Percentiles rank a stretch among this genome's conserved stretches.
phyloP scores from a whole-genome alignment of 2,888 invertebrate genomes.

The Synergus laeviventris region DNA sequence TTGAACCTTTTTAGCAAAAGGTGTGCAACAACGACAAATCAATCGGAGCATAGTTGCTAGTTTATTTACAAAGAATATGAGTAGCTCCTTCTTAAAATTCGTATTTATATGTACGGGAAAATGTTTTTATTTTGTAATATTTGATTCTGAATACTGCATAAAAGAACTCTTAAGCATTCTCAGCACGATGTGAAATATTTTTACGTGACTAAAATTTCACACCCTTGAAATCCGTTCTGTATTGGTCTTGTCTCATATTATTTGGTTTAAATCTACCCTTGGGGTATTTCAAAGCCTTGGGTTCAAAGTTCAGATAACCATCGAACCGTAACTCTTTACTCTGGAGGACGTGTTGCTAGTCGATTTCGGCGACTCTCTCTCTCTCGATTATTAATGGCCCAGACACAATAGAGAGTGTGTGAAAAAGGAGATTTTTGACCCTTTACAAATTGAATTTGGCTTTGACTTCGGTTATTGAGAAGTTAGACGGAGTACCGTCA shows the following conservation, averaged over 20 bases:
- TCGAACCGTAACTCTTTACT: conserved; percentile 63
- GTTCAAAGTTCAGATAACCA: conserved; percentile 50
- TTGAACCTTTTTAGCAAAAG: no score
- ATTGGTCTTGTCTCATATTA: conserved; percentile 6
- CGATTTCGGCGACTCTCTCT: conserved; percentile 43
- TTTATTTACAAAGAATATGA: no score
- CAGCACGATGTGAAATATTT: conserved; percentile 44
- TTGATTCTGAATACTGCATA: not conserved
- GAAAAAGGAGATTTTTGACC: not conserved
- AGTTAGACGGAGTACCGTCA: not conserved
- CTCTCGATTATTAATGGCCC: conserved; percentile 29
- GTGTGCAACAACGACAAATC: no score
- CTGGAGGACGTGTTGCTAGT: conserved; percentile 48
- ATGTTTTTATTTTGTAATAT: no score
- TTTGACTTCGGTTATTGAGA: conserved; percentile 10
- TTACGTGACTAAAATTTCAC: conserved; percentile 65
- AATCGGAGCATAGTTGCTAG: no score
- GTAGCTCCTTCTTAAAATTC: no score
- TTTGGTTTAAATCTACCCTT: conserved; percentile 16
- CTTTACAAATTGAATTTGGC: conserved; percentile 7
- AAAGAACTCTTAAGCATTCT: not conserved
- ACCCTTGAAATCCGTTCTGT: conserved; percentile 27
- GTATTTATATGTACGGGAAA: no score
- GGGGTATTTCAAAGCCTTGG: conserved; percentile 16
- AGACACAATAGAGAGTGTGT: not conserved